A percentile compares a stretch with the other conserved stretches of the same genome.
Evolutionary conservation across 30 jellyfish, hydroid and myxozoan genomes (phyloP).

Genomic region (Phacellophora camtschatica): DNA sequence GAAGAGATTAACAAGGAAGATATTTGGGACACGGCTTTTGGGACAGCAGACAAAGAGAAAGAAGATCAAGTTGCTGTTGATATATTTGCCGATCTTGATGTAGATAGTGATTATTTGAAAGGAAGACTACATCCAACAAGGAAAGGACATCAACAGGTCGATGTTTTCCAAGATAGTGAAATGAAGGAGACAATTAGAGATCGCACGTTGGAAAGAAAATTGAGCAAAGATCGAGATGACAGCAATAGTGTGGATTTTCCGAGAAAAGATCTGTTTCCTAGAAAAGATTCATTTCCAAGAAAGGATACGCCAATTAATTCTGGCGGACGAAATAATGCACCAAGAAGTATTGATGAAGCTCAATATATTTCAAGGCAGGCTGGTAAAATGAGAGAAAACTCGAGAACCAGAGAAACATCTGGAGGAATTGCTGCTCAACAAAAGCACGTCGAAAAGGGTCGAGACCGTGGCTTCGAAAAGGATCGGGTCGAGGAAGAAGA

Average conservation of each 20-base stretch:
- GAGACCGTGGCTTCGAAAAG: neutral
- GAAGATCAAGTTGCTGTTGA: constrained; percentile 51
- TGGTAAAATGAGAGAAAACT: neutral
- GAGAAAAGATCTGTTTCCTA: neutral
- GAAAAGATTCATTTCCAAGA: neutral
- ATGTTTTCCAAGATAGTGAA: neutral
- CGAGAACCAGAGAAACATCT: neutral
- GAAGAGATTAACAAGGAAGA: constrained; percentile 68
- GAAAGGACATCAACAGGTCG: neutral
- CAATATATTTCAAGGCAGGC: neutral
- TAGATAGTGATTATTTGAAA: constrained; percentile 36
- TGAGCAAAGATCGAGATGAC: neutral
- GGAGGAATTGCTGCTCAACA: neutral
- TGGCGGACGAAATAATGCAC: neutral
- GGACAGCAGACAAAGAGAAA: constrained; percentile 48
- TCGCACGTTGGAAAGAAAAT: neutral
- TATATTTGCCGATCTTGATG: constrained; percentile 26
- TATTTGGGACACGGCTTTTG: constrained; percentile 90
- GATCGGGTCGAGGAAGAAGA: neutral
- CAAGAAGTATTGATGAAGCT: neutral
- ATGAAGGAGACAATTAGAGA: neutral
- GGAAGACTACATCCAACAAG: constrained; percentile 13
- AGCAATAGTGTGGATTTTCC: neutral
- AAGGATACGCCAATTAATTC: neutral
- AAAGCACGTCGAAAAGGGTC: neutral